Base-by-base conservation (phyloP, 2,113 vertebrate genomes). In the Indri indri region DNA sequence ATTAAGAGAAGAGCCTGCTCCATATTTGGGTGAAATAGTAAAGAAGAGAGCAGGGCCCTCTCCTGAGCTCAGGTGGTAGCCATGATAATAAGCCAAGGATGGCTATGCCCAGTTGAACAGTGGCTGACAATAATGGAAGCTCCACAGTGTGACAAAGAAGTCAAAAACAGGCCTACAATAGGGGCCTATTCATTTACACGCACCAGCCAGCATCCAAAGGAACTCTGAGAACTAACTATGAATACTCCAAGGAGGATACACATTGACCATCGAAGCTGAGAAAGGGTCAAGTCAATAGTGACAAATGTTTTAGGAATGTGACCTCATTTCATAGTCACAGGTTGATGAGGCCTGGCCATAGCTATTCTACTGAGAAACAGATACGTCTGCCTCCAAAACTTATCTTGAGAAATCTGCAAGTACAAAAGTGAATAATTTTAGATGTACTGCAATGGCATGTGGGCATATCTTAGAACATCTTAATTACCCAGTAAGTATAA, bases 371-470 rank as follows among this genome's bases (percentile, higher is more conserved):
- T 90, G 22, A 79, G 47, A 94, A 95, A 87, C 23, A 94, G 52
- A 94, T 77, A 42, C 18, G 65, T 84, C 71, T 92, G 42, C 37
- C 85, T 94, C 25, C 20, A 76, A 85, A 91, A 70, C 34, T 71
- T 76, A 95, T 76, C 88, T 80, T 93, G 25, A 80, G 84, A 95
- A 84, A 94, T 88, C 66, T 81, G 17, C 18, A 93, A 95, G 63
- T 63, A 83, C 61, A 84, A 94, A 97, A 95, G 52, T 77, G 71
- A 85, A 52, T 85, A 61, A 93, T 86, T 97, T 81, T 91, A 85
- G 42, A 79, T n/a, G 32, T 17, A 88, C 8, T 61, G 37, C 47
- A 88, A 34, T 54, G 54, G 77, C 57, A 88, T 77, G 1, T 34
- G 40, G 42, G 32, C 37, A 40, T 92, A 82, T 85, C 66, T 92